phyloP scores from a whole-genome alignment of 2,888 invertebrate species.

The Aporophyla nigra region DNA sequence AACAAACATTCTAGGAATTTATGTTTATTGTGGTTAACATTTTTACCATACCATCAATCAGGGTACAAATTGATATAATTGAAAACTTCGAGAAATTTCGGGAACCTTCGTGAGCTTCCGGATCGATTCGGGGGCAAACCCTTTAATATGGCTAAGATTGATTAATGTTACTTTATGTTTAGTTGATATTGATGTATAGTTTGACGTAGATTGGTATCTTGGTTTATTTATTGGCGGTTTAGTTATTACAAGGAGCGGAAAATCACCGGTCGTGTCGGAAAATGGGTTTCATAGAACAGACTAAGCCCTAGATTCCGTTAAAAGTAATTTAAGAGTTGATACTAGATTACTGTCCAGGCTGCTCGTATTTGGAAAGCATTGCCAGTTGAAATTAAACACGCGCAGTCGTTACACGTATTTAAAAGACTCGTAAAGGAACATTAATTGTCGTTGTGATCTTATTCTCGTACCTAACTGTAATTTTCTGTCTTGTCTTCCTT shows the following conservation, averaged over 20 bases:
- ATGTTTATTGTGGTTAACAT: not conserved
- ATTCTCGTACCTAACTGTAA: no score
- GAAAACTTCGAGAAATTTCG: constrained; percentile 33
- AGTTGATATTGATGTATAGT: constrained; percentile 55
- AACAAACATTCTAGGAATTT: not conserved
- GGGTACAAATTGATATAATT: constrained; percentile 40
- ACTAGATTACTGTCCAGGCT: no score
- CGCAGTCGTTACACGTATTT: no score
- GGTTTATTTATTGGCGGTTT: constrained; percentile 15
- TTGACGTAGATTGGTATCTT: constrained; percentile 3
- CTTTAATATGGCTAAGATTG: constrained; percentile 58
- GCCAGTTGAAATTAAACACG: no score
- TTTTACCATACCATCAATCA: constrained; percentile 6
- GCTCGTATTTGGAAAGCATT: no score
- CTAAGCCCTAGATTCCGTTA: not conserved
- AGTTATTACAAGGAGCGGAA: constrained; percentile 4
- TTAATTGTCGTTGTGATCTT: no score
- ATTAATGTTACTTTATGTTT: constrained; percentile 60
- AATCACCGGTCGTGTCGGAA: not conserved
- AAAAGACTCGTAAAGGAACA: no score
- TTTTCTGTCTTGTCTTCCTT: no score
- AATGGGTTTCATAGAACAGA: not conserved
- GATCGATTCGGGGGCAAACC: constrained; percentile 43
- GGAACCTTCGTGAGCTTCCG: constrained; percentile 46
- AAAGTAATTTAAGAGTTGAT: no score